Percentiles rank a stretch among this genome's conserved stretches.
Conservation (phyloP, 2,113 vertebrate genomes). For the Nothocercus julius region DNA sequence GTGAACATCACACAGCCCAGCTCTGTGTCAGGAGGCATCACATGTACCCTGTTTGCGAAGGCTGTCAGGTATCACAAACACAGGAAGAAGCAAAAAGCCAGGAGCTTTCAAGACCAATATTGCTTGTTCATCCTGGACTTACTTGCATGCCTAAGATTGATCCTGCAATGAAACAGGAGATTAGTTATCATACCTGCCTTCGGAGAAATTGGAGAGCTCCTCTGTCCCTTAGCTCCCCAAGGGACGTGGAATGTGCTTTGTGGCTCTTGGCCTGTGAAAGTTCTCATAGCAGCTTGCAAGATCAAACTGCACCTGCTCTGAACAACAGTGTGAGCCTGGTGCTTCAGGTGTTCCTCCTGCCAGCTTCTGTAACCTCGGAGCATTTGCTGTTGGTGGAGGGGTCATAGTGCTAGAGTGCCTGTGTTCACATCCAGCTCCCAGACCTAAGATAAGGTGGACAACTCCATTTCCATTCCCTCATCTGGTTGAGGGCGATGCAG, state of each 20-base stretch:
- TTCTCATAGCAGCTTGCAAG: neutral
- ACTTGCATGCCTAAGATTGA: neutral
- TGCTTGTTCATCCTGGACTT: neutral
- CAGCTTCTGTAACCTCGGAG: rapidly evolving
- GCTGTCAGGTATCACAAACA: neutral
- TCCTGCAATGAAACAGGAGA: slow-evolving; percentile 1
- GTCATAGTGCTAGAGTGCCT: neutral
- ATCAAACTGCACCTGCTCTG: neutral
- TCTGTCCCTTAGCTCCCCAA: neutral
- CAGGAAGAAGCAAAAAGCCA: neutral
- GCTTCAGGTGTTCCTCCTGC: neutral
- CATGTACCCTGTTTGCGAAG: neutral
- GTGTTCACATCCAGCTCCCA: neutral
- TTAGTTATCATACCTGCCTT: neutral
- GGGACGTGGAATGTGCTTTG: neutral
- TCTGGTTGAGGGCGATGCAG: neutral
- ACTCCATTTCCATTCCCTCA: neutral
- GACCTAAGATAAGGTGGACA: neutral
- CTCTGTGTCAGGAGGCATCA: neutral
- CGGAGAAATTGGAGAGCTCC: neutral
- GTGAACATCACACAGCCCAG: neutral
- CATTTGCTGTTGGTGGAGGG: rapidly evolving
- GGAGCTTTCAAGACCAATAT: neutral
- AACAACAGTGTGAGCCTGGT: neutral
- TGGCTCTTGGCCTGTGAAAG: neutral